Evolutionary conservation across 2,797 vertebrate genomes (phyloP).

Genomic region (Eulemur mongoz): DNA sequence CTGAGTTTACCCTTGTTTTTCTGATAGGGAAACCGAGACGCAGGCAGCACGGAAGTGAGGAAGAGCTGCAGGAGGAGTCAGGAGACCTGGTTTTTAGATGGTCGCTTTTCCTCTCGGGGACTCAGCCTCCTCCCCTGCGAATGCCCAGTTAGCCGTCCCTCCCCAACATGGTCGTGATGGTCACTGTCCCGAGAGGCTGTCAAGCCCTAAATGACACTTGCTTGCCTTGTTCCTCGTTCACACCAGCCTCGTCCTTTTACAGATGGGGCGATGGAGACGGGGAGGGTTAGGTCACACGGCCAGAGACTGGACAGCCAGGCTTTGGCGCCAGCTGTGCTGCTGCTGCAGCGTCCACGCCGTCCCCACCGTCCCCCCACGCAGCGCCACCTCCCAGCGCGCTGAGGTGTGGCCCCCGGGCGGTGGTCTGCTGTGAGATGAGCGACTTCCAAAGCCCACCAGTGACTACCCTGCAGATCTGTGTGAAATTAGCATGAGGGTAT

Average conservation of each 20-base stretch:
- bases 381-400: background rate
- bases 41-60: background rate
- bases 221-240: rapidly evolving
- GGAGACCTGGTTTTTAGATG: background rate
- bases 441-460: rapidly evolving
- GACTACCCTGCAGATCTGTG: background rate
- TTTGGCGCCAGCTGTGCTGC: rapidly evolving
- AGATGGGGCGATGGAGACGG: background rate
- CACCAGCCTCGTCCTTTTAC: background rate
- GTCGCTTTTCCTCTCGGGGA: background rate
- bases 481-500: rapidly evolving
- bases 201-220: rapidly evolving
- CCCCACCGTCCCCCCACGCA: background rate
- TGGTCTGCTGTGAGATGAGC: too few species aligned
- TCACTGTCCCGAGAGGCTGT: rapidly evolving
- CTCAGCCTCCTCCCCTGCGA: background rate
- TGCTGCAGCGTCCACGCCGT: rapidly evolving
- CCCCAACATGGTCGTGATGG: background rate
- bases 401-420: background rate
- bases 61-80: background rate
- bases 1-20: background rate
- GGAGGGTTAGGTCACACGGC: background rate
- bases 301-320: background rate
- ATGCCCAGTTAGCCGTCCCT: background rate
- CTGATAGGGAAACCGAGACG: background rate